Evolutionary conservation across 2,888 invertebrate genomes (phyloP).

Genomic region (Dione juno): DNA sequence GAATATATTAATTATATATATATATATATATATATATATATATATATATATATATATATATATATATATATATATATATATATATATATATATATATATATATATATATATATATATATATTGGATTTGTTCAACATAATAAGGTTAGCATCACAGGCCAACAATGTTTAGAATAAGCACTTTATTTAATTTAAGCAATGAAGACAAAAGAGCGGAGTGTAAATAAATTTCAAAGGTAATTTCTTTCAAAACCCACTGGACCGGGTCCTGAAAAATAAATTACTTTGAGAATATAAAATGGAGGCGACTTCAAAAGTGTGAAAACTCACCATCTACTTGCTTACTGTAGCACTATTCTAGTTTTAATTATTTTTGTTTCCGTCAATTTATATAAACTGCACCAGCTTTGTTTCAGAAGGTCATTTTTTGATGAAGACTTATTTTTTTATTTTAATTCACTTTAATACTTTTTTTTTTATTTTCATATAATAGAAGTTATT

Average conservation of each 20-base stretch:
- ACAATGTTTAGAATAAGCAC: background rate
- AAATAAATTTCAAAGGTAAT: conserved; percentile 24
- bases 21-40: no score
- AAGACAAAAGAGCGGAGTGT: conserved; percentile 4
- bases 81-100: no score
- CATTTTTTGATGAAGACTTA: conserved; percentile 18
- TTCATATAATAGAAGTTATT: background rate
- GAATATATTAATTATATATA: no score
- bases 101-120: no score
- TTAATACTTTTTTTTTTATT: background rate
- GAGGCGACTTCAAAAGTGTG: conserved; percentile 19
- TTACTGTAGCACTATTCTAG: conserved; percentile 14
- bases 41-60: no score
- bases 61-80: no score
- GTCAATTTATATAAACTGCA: conserved; percentile 14
- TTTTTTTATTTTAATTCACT: background rate
- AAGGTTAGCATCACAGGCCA: background rate
- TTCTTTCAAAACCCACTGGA: conserved; percentile 23
- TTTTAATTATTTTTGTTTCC: conserved; percentile 25
- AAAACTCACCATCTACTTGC: conserved; percentile 18
- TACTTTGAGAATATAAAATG: conserved; percentile 36
- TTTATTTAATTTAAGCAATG: background rate
- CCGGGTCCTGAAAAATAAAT: conserved; percentile 41
- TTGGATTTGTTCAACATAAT: no score
- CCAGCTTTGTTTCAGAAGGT: conserved; percentile 20